Conservation (phyloP, 2,888 invertebrate species). For the Ophion costatus region DNA sequence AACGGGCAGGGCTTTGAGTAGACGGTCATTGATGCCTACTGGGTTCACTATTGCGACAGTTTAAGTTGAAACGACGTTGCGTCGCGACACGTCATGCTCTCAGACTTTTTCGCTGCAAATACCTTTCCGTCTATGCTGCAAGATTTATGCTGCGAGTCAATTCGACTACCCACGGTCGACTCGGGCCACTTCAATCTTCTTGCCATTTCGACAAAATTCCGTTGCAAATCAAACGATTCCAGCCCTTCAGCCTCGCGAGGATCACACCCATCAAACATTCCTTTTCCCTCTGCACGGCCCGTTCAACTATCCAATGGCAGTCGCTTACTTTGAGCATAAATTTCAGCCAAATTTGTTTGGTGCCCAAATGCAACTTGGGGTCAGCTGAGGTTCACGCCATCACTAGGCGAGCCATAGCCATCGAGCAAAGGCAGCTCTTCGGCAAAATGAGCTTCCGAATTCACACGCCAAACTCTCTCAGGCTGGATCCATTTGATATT, state of each 20-base stretch:
- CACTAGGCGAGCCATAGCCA: too few species aligned
- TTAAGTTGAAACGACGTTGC: slow-evolving; percentile 35
- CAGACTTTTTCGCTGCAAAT: slow-evolving; percentile 36
- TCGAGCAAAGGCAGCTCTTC: too few species aligned
- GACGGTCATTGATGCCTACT: slow-evolving; percentile 47
- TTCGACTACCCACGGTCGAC: not conserved
- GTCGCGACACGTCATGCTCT: slow-evolving; percentile 42
- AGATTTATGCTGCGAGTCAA: not conserved
- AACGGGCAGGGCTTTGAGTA: slow-evolving; percentile 40
- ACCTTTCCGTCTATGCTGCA: not conserved
- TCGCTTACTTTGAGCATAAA: not conserved
- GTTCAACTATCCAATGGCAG: not conserved
- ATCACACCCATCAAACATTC: not conserved
- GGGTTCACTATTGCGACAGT: slow-evolving; percentile 44
- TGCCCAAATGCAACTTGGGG: not conserved
- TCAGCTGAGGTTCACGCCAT: too few species aligned
- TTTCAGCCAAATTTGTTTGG: not conserved
- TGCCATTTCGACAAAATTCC: not conserved
- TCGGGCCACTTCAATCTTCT: not conserved
- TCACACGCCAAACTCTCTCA: too few species aligned
- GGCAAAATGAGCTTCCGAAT: too few species aligned
- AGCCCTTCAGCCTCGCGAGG: not conserved
- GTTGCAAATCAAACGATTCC: not conserved
- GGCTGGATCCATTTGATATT: too few species aligned
- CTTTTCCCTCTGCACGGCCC: not conserved